These are phyloP conservation scores for Nemurella pictetii DNA, from an alignment of 2,888 invertebrate genomes.

Conservation along the genomic window DNA sequence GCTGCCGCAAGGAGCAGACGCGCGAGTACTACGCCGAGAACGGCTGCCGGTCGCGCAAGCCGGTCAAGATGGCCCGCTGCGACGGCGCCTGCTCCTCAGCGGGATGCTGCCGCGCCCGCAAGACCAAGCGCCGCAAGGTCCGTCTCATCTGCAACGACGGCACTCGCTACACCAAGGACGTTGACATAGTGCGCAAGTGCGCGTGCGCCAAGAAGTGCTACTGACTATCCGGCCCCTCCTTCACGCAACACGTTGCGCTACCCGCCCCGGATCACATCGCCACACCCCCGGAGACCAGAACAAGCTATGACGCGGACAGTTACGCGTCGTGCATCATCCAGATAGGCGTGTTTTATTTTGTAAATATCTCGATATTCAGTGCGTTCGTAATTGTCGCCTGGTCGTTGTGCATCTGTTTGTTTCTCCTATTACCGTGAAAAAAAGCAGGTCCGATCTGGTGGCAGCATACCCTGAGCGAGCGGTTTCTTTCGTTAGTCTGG, in stretches of 20 bases:
- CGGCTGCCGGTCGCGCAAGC: slow-evolving; percentile 86
- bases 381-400: slow-evolving; percentile 47
- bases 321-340: slow-evolving; percentile 36
- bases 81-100: slow-evolving; percentile 72
- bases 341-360: slow-evolving; percentile 45
- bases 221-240: slow-evolving; percentile 52
- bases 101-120: slow-evolving; percentile 92
- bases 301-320: slow-evolving; percentile 26
- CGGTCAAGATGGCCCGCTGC: slow-evolving; percentile 88
- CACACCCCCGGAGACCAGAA: slow-evolving; percentile 4
- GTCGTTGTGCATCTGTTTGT: slow-evolving; percentile 47
- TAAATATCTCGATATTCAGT: slow-evolving; percentile 47
- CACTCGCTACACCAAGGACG: slow-evolving; percentile 90
- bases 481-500: not conserved
- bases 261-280: slow-evolving; percentile 35
- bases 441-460: not conserved
- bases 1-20: slow-evolving; percentile 86
- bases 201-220: slow-evolving; percentile 92
- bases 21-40: slow-evolving; percentile 90
- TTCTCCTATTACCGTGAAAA: slow-evolving; percentile 45
- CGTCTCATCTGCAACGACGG: slow-evolving; percentile 92
- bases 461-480: not conserved
- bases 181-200: slow-evolving; percentile 96
- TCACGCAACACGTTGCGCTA: slow-evolving; percentile 41
- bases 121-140: slow-evolving; percentile 92